Conservation (phyloP, 2,888 invertebrate species). For the Euplexia lucipara region DNA sequence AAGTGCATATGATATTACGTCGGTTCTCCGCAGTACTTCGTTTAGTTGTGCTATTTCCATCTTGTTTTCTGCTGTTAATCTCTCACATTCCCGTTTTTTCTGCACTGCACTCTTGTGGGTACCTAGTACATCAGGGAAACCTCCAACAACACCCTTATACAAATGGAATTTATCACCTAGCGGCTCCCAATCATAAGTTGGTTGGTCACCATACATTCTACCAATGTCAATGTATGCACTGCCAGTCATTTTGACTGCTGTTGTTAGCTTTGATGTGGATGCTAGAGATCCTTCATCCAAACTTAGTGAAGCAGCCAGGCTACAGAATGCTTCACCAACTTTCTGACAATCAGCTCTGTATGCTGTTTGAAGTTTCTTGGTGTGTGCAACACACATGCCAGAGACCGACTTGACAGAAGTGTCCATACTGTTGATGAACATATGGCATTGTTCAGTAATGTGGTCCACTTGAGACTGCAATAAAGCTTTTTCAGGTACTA, state of each 20-base stretch:
- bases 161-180: constrained; percentile 97
- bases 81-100: constrained; percentile 97
- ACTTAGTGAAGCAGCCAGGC: constrained; percentile 95
- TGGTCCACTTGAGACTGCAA: constrained; percentile 94
- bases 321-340: constrained; percentile 96
- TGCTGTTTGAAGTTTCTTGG: constrained; percentile 96
- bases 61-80: constrained; percentile 94
- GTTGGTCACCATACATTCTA: constrained; percentile 97
- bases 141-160: constrained; percentile 97
- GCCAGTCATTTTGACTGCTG: constrained; percentile 96
- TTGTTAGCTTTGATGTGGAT: constrained; percentile 93
- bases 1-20: constrained; percentile 97
- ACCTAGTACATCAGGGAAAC: constrained; percentile 97
- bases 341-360: constrained; percentile 98
- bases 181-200: constrained; percentile 97
- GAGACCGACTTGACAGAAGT: constrained; percentile 96
- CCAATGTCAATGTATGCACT: constrained; percentile 97
- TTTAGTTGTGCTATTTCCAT: constrained; percentile 95
- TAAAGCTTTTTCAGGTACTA: constrained; percentile 95
- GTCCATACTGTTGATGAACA: constrained; percentile 96
- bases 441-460: constrained; percentile 95
- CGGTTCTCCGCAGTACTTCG: constrained; percentile 95
- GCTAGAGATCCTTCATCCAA: constrained; percentile 93
- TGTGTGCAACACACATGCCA: constrained; percentile 95
- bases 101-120: constrained; percentile 97